Percentiles rank a stretch among this genome's conserved stretches.
Evolutionary conservation across 2,888 invertebrate species (phyloP).

Genomic region (Diaprepes abbreviatus): DNA sequence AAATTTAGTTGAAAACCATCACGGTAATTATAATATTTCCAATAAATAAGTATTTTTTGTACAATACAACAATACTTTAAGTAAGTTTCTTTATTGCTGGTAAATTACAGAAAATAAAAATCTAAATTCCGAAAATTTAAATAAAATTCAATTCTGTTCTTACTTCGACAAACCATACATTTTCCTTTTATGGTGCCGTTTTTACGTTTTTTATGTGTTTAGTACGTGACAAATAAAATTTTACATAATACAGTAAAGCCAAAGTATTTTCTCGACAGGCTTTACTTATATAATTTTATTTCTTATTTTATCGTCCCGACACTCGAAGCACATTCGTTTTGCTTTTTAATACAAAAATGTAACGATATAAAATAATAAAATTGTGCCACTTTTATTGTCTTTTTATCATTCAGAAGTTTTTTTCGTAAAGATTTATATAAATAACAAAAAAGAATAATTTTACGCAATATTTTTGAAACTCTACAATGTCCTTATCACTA

Average conservation of each 20-base stretch:
- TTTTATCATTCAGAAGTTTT: not conserved
- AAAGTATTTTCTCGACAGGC: constrained; percentile 4
- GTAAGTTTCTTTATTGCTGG: no score
- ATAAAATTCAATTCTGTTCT: constrained; percentile 2
- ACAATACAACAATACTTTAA: no score
- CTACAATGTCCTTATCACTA: no score
- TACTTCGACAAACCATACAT: not conserved
- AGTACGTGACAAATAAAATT: constrained; percentile 20
- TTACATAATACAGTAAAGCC: constrained; percentile 12
- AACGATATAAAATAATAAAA: constrained; percentile 2
- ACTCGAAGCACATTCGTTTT: not conserved
- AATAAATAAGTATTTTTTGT: no score
- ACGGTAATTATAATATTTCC: no score
- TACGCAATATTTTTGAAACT: no score
- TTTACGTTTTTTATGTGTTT: constrained; percentile 5
- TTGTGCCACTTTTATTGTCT: not conserved
- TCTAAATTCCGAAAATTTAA: no score
- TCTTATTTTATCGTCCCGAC: not conserved
- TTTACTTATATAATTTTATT: constrained; percentile 8
- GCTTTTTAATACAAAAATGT: not conserved
- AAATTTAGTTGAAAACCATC: no score
- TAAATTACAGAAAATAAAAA: no score
- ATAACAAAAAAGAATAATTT: no score
- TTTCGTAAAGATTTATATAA: no score
- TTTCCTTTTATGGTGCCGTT: not conserved